A percentile compares a stretch with the other conserved stretches of the same genome.
phyloP scores from a whole-genome alignment of 1,140 invertebrate species.

The Zaprionus nigranus region DNA sequence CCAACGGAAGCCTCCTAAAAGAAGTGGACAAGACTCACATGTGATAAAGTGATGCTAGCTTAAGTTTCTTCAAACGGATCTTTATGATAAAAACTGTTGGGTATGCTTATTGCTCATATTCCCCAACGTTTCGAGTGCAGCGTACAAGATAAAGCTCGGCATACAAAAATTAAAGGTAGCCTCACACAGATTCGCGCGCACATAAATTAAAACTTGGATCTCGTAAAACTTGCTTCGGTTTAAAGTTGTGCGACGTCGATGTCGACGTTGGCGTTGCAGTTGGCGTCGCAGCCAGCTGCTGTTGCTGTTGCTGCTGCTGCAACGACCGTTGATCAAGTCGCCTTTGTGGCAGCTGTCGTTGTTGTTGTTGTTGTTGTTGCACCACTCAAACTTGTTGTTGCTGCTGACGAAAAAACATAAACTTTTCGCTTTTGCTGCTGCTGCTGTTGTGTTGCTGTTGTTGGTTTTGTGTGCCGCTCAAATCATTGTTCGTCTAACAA shows the following conservation, averaged over 20 bases:
- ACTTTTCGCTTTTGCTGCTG: conserved; percentile 53
- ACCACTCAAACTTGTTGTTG: conserved; percentile 73
- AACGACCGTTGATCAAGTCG: conserved; percentile 45
- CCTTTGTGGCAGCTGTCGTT: conserved; percentile 43
- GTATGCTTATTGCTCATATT: too few relatives aligned
- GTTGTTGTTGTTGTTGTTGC: conserved; percentile 55
- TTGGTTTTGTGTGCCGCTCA: conserved; percentile 23
- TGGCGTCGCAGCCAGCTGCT: conserved; percentile 3
- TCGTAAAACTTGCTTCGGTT: conserved; percentile 72
- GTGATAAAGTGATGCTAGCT: too few relatives aligned
- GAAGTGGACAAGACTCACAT: too few relatives aligned
- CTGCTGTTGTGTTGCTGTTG: conserved; percentile 23
- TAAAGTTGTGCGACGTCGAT: conserved; percentile 28
- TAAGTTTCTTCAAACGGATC: too few relatives aligned
- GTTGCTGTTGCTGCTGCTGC: conserved; percentile 12
- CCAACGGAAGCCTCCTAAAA: too few relatives aligned
- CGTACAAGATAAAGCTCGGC: conserved; percentile 51
- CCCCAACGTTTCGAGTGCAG: conserved; percentile 17
- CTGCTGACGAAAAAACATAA: conserved; percentile 71
- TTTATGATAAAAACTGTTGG: background rate
- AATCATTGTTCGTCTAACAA: conserved; percentile 56
- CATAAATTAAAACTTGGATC: conserved; percentile 63
- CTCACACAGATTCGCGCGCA: conserved; percentile 40
- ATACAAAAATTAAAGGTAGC: conserved; percentile 67
- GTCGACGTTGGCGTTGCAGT: conserved; percentile 5